Conservation (phyloP, 1,140 invertebrate genomes). For the Laupala kohalensis region DNA sequence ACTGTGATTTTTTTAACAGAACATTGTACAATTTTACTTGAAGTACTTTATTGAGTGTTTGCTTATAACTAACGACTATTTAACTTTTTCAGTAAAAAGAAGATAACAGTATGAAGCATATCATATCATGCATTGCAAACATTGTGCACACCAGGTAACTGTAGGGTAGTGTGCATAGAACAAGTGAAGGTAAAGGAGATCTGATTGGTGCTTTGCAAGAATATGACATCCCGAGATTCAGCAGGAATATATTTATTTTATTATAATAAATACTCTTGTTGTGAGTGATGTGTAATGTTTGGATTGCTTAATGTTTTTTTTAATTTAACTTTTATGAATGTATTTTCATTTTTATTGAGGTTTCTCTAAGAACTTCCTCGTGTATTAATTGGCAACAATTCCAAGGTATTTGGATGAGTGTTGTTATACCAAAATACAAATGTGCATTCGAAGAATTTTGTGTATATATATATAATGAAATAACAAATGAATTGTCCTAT, state of each 20-base stretch:
- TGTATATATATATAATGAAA: not conserved
- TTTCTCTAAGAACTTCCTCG: not conserved
- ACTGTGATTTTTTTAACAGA: not conserved
- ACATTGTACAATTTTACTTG: not conserved
- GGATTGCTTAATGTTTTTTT: not conserved
- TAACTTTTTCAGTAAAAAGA: constrained; percentile 12
- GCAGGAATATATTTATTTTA: not conserved
- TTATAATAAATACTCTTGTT: not conserved
- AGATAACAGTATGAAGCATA: constrained; percentile 11
- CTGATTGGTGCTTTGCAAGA: not conserved
- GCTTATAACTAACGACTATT: constrained; percentile 7
- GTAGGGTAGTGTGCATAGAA: not conserved
- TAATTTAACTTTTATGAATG: not conserved
- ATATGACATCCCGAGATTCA: not conserved
- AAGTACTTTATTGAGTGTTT: not conserved
- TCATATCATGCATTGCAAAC: constrained; percentile 1
- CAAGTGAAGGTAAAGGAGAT: not conserved
- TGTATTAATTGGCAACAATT: not conserved
- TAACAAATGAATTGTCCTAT: not conserved
- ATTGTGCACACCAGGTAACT: not conserved
- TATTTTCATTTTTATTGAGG: not conserved
- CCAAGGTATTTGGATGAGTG: not conserved
- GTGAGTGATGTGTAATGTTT: not conserved
- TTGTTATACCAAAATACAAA: not conserved
- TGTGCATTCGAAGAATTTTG: not conserved